Percentiles rank a stretch among this genome's conserved stretches.
Evolutionary conservation across 2,888 invertebrate species (phyloP).

Genomic region (Druceiella hillmani): DNA sequence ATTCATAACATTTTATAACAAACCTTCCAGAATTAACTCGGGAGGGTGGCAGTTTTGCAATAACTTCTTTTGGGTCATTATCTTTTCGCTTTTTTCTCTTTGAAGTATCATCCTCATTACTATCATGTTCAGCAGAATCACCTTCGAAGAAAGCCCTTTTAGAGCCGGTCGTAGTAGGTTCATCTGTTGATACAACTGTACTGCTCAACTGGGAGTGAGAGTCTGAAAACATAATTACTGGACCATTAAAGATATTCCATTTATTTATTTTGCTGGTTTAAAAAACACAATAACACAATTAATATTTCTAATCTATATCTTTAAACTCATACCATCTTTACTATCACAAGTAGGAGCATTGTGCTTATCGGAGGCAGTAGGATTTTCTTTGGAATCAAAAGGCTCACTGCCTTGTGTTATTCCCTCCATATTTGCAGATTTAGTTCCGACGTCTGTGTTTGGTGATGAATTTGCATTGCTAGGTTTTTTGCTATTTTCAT

Average conservation of each 20-base stretch:
- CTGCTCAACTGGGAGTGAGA: constrained; percentile 35
- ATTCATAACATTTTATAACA: background rate
- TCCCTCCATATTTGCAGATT: constrained; percentile 45
- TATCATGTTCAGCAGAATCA: constrained; percentile 52
- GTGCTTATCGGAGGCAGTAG: constrained; percentile 32
- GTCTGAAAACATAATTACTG: constrained; percentile 25
- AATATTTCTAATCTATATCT: too few relatives aligned
- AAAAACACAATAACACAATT: background rate
- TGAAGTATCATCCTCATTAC: constrained; percentile 59
- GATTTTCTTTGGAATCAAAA: constrained; percentile 38
- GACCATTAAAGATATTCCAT: background rate
- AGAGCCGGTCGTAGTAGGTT: constrained; percentile 34
- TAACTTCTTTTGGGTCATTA: constrained; percentile 53
- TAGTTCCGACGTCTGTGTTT: constrained; percentile 35
- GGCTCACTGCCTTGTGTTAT: constrained; percentile 41
- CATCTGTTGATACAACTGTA: constrained; percentile 39
- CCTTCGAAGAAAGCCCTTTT: constrained; percentile 36
- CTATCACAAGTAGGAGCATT: constrained; percentile 33
- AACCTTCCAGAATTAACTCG: constrained; percentile 37
- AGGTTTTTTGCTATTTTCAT: constrained; percentile 44
- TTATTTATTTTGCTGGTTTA: background rate
- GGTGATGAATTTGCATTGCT: constrained; percentile 34
- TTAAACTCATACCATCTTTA: constrained; percentile 35
- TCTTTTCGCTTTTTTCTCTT: constrained; percentile 76
- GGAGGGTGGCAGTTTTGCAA: constrained; percentile 43